phyloP scores from a whole-genome alignment of 2,888 invertebrate genomes.

The Drosophila mercatorum region DNA sequence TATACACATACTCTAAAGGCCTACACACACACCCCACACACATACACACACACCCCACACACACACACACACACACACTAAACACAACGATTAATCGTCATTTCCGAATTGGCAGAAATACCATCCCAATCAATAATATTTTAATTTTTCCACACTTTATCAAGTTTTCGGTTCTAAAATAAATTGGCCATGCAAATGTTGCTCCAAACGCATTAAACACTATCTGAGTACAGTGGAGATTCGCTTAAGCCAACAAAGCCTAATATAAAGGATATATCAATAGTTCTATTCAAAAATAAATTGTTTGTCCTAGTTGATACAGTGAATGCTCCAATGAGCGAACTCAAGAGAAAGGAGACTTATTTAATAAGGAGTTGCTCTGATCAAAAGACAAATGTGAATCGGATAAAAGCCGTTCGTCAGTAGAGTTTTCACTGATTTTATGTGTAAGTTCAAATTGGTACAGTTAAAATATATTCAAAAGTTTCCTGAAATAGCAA shows the following conservation, averaged over 20 bases:
- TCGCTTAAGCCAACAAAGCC: neutral
- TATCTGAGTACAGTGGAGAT: slow-evolving; percentile 1
- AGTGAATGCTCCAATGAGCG: neutral
- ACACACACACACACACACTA: no score
- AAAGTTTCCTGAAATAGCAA: neutral
- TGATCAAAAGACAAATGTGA: no score
- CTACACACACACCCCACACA: neutral
- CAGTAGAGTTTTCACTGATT: neutral
- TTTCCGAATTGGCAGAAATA: slow-evolving; percentile 18
- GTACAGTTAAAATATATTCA: neutral
- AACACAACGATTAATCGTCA: slow-evolving; percentile 21
- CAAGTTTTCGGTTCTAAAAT: slow-evolving; percentile 41
- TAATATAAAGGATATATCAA: no score
- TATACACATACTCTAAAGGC: slow-evolving; percentile 1
- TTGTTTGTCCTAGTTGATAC: no score
- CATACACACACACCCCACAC: neutral
- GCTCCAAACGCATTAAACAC: slow-evolving; percentile 1
- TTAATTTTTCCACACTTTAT: slow-evolving; percentile 30
- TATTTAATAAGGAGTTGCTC: no score
- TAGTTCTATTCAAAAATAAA: no score
- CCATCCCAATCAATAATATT: slow-evolving; percentile 12
- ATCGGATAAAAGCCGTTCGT: neutral
- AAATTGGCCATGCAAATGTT: slow-evolving; percentile 44
- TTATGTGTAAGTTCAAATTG: neutral
- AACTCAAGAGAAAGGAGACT: neutral